These are phyloP conservation scores for Melipona beecheii DNA, from an alignment of 2,888 invertebrate species.

Conservation along the genomic window DNA sequence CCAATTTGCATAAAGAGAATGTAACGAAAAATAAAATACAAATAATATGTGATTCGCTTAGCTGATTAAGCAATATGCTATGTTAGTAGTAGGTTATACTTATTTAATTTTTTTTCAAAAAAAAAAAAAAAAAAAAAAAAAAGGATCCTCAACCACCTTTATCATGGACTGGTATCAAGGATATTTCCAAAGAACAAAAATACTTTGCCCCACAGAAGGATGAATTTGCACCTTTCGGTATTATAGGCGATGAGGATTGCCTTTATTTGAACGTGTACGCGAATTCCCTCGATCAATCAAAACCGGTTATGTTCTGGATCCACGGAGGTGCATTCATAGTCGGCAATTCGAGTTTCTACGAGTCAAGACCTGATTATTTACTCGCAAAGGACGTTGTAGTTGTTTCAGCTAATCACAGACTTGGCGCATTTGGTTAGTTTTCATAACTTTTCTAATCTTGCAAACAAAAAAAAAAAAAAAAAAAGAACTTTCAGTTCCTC, in stretches of 20 bases:
- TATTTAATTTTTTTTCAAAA: not conserved
- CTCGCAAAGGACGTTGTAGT: slow-evolving; percentile 67
- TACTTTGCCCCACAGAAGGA: slow-evolving; percentile 75
- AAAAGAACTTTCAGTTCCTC: not conserved
- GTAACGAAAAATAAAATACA: no score
- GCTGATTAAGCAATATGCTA: no score
- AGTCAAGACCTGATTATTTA: slow-evolving; percentile 68
- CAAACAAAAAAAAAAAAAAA: not conserved
- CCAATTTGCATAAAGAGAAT: no score
- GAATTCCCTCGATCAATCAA: slow-evolving; percentile 39
- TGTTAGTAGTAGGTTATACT: not conserved
- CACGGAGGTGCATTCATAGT: slow-evolving; percentile 76
- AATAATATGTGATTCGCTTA: no score
- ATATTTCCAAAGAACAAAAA: slow-evolving; percentile 81
- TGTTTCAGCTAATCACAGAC: slow-evolving; percentile 70
- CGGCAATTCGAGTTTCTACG: slow-evolving; percentile 65
- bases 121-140: not conserved
- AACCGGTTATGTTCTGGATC: slow-evolving; percentile 80
- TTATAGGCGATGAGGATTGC: slow-evolving; percentile 73
- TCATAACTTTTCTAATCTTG: not conserved
- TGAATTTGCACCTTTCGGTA: not conserved
- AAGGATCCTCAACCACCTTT: slow-evolving; percentile 83
- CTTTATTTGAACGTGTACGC: slow-evolving; percentile 74
- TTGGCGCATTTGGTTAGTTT: slow-evolving; percentile 70
- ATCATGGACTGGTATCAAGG: slow-evolving; percentile 83